Conservation (phyloP, 2,888 invertebrate species). For the Zele albiditarsus region DNA sequence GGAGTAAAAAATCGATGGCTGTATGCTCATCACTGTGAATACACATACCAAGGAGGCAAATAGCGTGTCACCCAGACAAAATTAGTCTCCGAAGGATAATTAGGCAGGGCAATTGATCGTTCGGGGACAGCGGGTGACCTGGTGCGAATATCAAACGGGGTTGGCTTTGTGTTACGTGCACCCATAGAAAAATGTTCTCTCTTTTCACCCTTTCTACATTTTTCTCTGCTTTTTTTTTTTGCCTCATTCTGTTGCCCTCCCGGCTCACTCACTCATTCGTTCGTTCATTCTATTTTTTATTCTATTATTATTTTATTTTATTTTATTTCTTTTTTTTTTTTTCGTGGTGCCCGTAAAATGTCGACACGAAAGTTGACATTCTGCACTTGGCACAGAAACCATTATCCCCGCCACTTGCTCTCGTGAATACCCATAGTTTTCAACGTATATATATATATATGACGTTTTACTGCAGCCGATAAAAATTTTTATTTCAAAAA, state of each 20-base stretch:
- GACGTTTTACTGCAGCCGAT: constrained; percentile 27
- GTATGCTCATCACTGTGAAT: neutral
- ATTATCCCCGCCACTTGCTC: constrained; percentile 42
- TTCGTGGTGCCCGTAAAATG: constrained; percentile 42
- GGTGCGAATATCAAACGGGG: constrained; percentile 64
- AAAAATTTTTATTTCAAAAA: constrained; percentile 27
- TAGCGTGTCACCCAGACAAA: constrained; percentile 52
- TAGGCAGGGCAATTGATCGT: constrained; percentile 67
- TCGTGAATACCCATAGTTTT: constrained; percentile 21
- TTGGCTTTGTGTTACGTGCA: constrained; percentile 42
- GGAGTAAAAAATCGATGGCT: constrained; percentile 37
- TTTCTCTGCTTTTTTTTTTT: constrained; percentile 35
- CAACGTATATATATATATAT: constrained; percentile 11
- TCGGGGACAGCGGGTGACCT: constrained; percentile 47
- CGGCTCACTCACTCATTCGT: constrained; percentile 28
- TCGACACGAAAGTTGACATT: constrained; percentile 51
- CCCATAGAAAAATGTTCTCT: constrained; percentile 41
- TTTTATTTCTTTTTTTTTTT: constrained; percentile 14
- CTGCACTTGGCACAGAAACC: constrained; percentile 50
- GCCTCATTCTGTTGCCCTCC: constrained; percentile 24
- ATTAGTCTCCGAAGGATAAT: constrained; percentile 68
- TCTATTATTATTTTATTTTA: constrained; percentile 19
- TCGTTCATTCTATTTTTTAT: constrained; percentile 30
- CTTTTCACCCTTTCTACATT: constrained; percentile 36
- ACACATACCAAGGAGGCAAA: constrained; percentile 34